These are phyloP conservation scores for Rattus norvegicus DNA, from an alignment of 2,113 vertebrate genomes.

Conservation along the genomic window DNA sequence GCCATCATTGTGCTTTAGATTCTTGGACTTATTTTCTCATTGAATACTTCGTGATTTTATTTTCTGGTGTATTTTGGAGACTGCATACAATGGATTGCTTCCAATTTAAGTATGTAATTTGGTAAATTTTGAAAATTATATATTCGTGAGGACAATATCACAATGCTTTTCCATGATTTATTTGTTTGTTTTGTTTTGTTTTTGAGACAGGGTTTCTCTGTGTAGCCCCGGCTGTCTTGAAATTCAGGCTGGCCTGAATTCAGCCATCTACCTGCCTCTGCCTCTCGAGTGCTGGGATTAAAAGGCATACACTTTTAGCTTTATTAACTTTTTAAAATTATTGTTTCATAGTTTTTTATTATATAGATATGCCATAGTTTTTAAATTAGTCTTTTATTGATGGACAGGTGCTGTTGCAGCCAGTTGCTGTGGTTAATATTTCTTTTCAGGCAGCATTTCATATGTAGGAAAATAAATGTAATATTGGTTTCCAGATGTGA, in stretches of 20 bases:
- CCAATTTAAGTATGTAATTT: constrained; percentile 56
- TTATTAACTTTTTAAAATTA: not conserved
- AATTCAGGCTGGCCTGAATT: not conserved
- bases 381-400: constrained; percentile 5
- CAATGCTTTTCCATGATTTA: not conserved
- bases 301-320: not conserved
- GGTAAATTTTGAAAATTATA: constrained; percentile 34
- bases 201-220: not conserved
- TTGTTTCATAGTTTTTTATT: constrained; percentile 50
- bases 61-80: not conserved
- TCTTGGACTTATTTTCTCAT: not conserved
- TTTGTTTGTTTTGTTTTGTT: not conserved
- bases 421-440: not conserved
- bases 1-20: not conserved
- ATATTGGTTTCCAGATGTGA: not conserved
- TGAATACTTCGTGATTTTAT: not conserved
- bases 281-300: not conserved
- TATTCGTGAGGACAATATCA: not conserved
- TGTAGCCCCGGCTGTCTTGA: not conserved
- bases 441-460: constrained; percentile 38
- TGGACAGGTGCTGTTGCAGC: not conserved
- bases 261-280: not conserved
- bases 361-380: constrained; percentile 19
- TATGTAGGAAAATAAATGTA: constrained; percentile 11
- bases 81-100: not conserved